Percentiles rank a stretch among this genome's conserved stretches.
phyloP scores from a whole-genome alignment of 92 coral and sea anemone genomes.

The Chrysogorgia sp. region DNA sequence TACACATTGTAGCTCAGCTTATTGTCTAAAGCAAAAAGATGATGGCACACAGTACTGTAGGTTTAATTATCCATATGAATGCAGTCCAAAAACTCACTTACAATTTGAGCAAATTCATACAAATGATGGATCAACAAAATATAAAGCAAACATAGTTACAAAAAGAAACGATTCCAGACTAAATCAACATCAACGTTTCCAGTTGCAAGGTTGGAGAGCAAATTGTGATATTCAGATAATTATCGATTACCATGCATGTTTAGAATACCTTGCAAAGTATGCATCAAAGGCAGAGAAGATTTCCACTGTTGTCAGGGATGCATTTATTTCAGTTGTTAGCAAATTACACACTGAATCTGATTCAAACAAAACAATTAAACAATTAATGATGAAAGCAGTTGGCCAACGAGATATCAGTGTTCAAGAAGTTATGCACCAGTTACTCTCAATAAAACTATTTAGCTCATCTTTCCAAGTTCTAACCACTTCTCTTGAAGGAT shows the following conservation, averaged over 20 bases:
- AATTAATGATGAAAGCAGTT: conserved; percentile 40
- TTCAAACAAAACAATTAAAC: background rate
- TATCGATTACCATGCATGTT: conserved; percentile 58
- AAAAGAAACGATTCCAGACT: conserved; percentile 57
- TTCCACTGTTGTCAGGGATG: conserved; percentile 50
- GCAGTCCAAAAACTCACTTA: conserved; percentile 32
- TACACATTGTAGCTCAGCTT: conserved; percentile 58
- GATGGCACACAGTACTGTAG: conserved; percentile 41
- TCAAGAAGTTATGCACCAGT: conserved; percentile 59
- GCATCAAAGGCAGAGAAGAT: conserved; percentile 56
- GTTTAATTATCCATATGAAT: conserved; percentile 55
- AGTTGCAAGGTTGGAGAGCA: too few relatives aligned
- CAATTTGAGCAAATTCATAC: conserved; percentile 42
- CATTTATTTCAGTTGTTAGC: conserved; percentile 30
- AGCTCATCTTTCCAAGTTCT: conserved; percentile 47
- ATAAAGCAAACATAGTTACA: conserved; percentile 46
- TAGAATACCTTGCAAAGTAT: conserved; percentile 62
- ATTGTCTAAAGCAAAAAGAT: conserved; percentile 33
- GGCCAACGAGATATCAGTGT: conserved; percentile 54
- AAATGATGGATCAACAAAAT: conserved; percentile 15
- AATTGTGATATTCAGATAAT: conserved; percentile 64
- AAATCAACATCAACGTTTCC: conserved; percentile 51
- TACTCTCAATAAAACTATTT: too few relatives aligned
- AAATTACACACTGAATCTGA: conserved; percentile 5
- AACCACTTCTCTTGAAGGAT: conserved; percentile 42